Base-by-base conservation (phyloP, 2,113 vertebrate species). In the Ascaphus truei region DNA sequence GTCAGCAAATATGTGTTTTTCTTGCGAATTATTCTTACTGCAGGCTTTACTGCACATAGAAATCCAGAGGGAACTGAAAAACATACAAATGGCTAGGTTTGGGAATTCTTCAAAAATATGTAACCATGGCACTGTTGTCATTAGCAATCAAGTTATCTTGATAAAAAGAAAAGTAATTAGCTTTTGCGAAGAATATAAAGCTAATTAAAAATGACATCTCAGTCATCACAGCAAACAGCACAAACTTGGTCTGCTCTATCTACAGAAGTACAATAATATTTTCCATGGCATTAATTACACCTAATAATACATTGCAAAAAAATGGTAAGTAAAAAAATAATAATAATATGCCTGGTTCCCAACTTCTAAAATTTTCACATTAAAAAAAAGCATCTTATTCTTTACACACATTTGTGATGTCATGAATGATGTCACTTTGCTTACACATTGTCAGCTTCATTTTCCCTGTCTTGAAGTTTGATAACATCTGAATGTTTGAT, bases 131-230 rank as follows among this genome's bases (percentile, higher is more conserved):
- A 86, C 73, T 77, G 76, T 76, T 91, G 85, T 88, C 85, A 90
- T 83, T 85, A 80, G 57, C 77, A 86, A 91, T 91, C 87, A 89
- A 85, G 71, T 81, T 75, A 84, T 81, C 78, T 81, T 86, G 80
- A 88, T 85, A 79, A 83, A 85, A 87, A 85, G 75, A 84, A 85
- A 81, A 83, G 80, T 84, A 91, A 91, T 91, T 91, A 86, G 84
- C 76, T 72, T 84, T 78, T 84, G 85, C 85, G 77, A 87, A 74
- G 77, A 81, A 61, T 62, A 82, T 75, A 86, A 82, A 79, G 71
- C 81, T 91, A 91, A 91, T 91, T 88, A 86, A 87, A 84, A 86
- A 81, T 88, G 88, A 91, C 87, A 88, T 80, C 73, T 76, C 78
- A 79, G 72, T 85, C 84, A 86, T 84, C 65, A 85, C 79, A 76